These are phyloP conservation scores for Melospiza melodia DNA, from an alignment of 2,113 vertebrate species.

Conservation along the genomic window DNA sequence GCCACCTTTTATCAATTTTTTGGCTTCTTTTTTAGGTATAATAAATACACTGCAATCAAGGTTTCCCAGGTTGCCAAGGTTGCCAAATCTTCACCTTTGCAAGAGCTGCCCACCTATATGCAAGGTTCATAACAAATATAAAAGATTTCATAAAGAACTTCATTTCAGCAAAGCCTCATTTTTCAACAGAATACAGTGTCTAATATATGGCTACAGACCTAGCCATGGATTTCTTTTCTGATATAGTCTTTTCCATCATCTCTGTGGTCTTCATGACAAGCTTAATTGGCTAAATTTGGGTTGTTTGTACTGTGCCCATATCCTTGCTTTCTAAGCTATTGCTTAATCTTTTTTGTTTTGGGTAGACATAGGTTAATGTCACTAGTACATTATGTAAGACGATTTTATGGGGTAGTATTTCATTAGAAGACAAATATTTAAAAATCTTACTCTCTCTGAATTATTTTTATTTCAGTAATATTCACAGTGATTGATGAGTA, in stretches of 20 bases:
- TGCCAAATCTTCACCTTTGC: constrained; percentile 16
- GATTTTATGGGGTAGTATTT: neutral
- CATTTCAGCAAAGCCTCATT: constrained; percentile 21
- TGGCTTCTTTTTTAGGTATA: neutral
- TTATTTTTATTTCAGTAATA: neutral
- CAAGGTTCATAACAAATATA: neutral
- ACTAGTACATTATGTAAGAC: neutral
- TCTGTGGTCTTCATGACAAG: constrained; percentile 28
- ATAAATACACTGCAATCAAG: neutral
- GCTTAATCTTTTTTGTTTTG: neutral
- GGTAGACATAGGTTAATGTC: neutral
- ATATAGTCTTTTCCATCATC: constrained; percentile 20
- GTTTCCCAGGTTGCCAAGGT: constrained; percentile 19
- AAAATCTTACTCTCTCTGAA: neutral
- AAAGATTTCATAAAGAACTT: neutral
- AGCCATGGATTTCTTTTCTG: constrained; percentile 29
- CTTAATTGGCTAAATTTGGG: constrained; percentile 43
- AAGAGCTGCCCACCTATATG: neutral
- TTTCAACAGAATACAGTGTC: constrained; percentile 33
- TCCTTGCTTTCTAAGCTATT: neutral
- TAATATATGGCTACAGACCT: constrained; percentile 37
- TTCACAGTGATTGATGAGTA: neutral
- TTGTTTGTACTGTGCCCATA: constrained; percentile 14
- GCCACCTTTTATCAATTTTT: neutral
- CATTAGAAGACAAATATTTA: neutral